Evolutionary conservation across 2,888 invertebrate genomes (phyloP), one percentile per base, ranked within the genome.

Genomic region (Yponomeuta evonymella): DNA sequence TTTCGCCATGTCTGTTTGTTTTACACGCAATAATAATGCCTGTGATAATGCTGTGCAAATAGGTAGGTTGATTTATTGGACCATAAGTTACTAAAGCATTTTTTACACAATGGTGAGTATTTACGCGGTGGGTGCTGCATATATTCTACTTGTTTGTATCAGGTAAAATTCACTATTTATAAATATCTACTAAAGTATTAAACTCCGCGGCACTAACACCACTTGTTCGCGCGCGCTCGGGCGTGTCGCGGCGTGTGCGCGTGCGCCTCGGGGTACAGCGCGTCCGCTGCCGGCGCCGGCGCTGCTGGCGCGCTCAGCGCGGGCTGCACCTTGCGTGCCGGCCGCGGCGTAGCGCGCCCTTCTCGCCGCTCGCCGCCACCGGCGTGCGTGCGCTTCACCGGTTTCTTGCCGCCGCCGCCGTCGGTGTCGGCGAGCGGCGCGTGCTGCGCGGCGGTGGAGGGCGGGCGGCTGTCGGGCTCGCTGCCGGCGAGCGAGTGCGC

Each of bases 401-500:
- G 94, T 79, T 94, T 93, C 75, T 90, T 90, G 73, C 75, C n/a
- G 51, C n/a, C 12, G 15, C 29, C 95, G 94, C 0, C 94, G 94
- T 95, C 95, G 67, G 95, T 89, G 36, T 79, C 83, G 48, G 79
- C 73, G 94, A 89, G 79, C 0, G 78, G 77, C 70, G 78, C 79
- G 2, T 73, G 75, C 70, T 78, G 78, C 9, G 80, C 79, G 72
- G 84, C 88, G n/a, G 86, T 83, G 2, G 83, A 79, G 48, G 88
- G 83, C 70, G 86, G 76, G 72, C 86, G 84, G n/a, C 80, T 78
- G 78, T 94, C 95, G 15, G 87, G 81, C 74, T 89, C 90, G 77
- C 86, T 85, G 48, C 90, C 89, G 77, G 84, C 77, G 30, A 96
- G 94, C 0, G 96, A 96, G 79, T 96, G 96, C 69, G 96, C 93